Conservation (phyloP, 2,888 invertebrate genomes). For the Oscheius sp. region DNA sequence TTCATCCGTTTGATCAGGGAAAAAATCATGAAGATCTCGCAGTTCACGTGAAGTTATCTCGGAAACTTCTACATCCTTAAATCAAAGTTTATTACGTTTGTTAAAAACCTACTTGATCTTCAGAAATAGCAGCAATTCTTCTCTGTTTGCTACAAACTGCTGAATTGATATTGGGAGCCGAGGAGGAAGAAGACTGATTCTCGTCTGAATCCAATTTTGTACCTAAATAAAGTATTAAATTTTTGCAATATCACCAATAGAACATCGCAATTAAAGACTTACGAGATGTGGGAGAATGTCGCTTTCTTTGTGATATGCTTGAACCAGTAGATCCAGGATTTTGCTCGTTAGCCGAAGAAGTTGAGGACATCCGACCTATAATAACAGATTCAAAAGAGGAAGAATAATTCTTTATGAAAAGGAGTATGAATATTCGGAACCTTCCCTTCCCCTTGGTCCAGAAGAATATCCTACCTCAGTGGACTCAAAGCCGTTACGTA, state of each 20-base stretch:
- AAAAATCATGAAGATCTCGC: conserved; percentile 47
- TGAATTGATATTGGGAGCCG: conserved; percentile 15
- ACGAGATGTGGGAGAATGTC: conserved; percentile 21
- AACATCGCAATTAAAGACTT: not conserved
- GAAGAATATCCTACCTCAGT: not conserved
- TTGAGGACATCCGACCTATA: conserved; percentile 29
- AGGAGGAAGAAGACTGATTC: not conserved
- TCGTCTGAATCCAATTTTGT: conserved; percentile 20
- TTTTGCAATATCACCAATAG: not conserved
- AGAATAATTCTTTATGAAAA: too few species aligned
- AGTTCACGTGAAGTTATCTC: conserved; percentile 18
- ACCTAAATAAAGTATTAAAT: not conserved
- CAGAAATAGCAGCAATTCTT: not conserved
- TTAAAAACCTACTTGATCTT: not conserved
- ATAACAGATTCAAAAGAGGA: too few species aligned
- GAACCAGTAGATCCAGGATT: conserved; percentile 3
- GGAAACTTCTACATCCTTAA: conserved; percentile 2
- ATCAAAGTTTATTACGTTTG: not conserved
- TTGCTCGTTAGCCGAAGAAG: conserved; percentile 9
- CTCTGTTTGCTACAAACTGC: conserved; percentile 24
- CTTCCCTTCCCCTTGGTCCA: not conserved
- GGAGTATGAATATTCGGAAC: not conserved
- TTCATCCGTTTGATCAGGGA: conserved; percentile 44
- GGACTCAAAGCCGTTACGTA: not conserved
- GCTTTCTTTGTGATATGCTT: conserved; percentile 17